Percentiles rank a stretch among this genome's conserved stretches.
Conservation (phyloP, 2,113 vertebrate species). For the Dicrurus megarhynchus region DNA sequence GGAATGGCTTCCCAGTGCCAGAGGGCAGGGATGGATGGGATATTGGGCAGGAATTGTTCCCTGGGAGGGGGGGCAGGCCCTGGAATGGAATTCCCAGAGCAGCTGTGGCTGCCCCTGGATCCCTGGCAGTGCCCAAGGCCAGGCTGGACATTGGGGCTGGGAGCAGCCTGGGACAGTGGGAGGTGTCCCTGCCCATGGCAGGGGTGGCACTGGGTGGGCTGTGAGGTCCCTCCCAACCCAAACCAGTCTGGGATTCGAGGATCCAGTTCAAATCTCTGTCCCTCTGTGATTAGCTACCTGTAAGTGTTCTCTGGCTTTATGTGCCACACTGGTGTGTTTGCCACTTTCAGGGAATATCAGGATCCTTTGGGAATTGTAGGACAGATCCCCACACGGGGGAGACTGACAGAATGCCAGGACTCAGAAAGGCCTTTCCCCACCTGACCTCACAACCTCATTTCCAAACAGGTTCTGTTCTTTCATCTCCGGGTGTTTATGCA, state of each 20-base stretch:
- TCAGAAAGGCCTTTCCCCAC: background rate
- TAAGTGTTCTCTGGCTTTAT: fast-evolving
- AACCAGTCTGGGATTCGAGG: background rate
- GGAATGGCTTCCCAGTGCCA: background rate
- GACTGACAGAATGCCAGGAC: background rate
- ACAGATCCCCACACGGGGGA: background rate
- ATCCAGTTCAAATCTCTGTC: background rate
- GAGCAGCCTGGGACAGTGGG: background rate
- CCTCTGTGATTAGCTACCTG: background rate
- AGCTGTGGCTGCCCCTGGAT: background rate
- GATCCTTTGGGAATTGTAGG: background rate
- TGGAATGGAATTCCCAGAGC: background rate
- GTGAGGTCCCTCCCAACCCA: background rate
- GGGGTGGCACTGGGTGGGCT: background rate
- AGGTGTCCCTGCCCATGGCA: background rate
- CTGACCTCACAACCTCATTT: background rate
- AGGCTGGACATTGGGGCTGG: background rate
- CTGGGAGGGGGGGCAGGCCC: background rate
- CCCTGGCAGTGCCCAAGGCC: background rate
- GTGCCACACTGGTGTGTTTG: too few species aligned
- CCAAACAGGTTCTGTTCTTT: background rate
- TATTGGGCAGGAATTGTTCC: background rate
- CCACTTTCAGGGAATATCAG: background rate
- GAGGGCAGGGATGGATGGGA: background rate
- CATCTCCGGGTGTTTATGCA: background rate